These are phyloP conservation scores for Struthio camelus DNA, from an alignment of 2,113 vertebrate species.

Conservation along the genomic window DNA sequence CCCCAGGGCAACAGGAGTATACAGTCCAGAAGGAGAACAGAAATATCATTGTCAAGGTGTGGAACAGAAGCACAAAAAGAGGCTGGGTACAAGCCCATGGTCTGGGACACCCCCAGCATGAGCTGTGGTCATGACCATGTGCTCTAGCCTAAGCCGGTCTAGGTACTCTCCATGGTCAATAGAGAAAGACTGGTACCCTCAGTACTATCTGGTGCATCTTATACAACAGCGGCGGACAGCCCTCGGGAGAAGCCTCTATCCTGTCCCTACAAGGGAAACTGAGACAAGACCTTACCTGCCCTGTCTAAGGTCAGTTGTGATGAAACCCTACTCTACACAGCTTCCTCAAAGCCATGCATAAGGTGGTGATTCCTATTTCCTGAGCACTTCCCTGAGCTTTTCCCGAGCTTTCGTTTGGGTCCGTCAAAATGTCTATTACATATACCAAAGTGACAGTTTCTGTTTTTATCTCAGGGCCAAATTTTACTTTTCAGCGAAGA, in stretches of 20 bases:
- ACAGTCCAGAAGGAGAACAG: not conserved
- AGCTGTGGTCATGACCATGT: not conserved
- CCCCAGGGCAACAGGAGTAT: not conserved
- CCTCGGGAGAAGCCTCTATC: not conserved
- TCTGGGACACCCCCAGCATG: fast-evolving
- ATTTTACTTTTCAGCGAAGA: not conserved
- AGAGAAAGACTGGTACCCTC: fast-evolving
- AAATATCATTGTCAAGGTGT: not conserved
- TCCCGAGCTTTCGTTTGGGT: not conserved
- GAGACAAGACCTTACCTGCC: not conserved
- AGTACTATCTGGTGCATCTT: not conserved
- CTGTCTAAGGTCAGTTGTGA: not conserved
- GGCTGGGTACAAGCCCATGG: fast-evolving
- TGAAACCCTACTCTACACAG: not conserved
- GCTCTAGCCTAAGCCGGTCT: not conserved
- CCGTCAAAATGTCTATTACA: not conserved
- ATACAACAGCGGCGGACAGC: not conserved
- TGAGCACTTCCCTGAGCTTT: not conserved
- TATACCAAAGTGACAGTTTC: not conserved
- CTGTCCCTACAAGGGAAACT: not conserved
- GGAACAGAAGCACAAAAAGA: not conserved
- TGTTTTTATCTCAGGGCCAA: not conserved
- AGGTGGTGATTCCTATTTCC: not conserved
- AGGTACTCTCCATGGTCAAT: not conserved
- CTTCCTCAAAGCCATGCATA: not conserved